phyloP scores from a whole-genome alignment of 2,888 invertebrate genomes.

The Cerastoderma edule region DNA sequence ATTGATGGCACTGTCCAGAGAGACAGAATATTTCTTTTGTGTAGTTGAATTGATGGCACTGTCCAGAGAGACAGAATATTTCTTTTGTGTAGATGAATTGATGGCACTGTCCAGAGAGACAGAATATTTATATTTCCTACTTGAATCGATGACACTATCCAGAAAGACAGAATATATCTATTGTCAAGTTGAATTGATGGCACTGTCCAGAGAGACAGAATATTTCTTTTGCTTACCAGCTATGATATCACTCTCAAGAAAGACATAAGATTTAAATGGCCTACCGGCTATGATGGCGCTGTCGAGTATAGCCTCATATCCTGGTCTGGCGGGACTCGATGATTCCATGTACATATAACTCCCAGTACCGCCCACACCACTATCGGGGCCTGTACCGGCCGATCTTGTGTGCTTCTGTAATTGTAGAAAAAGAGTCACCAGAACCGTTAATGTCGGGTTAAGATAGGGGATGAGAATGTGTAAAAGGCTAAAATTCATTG shows the following conservation, averaged over 20 bases:
- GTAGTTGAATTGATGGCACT: not conserved
- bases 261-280: not conserved
- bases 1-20: not conserved
- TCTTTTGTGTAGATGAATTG: not conserved
- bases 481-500: too few species aligned
- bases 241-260: not conserved
- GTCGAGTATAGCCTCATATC: not conserved
- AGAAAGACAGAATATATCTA: not conserved
- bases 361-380: not conserved
- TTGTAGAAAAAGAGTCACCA: not conserved
- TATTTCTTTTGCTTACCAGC: not conserved
- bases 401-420: not conserved
- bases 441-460: not conserved
- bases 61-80: not conserved
- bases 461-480: not conserved
- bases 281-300: constrained; percentile 9
- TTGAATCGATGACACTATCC: not conserved
- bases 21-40: not conserved
- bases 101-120: not conserved
- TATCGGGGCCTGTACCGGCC: not conserved
- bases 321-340: not conserved
- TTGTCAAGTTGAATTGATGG: too few species aligned
- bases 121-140: not conserved
- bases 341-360: constrained; percentile 18
- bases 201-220: not conserved